Conservation (phyloP, 1,140 invertebrate species). For the Nylanderia fulva region DNA sequence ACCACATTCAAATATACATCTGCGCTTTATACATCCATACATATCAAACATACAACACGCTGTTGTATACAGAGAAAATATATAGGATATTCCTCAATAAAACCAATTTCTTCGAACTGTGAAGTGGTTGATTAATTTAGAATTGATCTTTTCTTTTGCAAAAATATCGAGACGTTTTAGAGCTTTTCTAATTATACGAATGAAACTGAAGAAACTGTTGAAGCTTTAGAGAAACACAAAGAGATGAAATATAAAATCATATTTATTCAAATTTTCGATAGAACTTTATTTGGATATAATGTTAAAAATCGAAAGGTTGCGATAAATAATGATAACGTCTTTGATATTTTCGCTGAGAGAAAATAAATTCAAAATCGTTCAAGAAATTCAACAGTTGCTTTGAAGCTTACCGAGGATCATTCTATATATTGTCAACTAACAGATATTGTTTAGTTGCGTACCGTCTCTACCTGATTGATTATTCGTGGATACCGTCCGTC, state of each 20-base stretch:
- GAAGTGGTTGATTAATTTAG: neutral
- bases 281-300: neutral
- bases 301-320: neutral
- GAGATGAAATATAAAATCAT: neutral
- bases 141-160: neutral
- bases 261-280: neutral
- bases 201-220: neutral
- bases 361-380: neutral
- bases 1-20: slow-evolving; percentile 7
- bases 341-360: neutral
- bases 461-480: slow-evolving; percentile 71
- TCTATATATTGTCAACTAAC: slow-evolving; percentile 54
- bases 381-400: neutral
- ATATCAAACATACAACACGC: neutral
- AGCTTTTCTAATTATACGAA: neutral
- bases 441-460: slow-evolving; percentile 65
- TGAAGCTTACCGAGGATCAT: neutral
- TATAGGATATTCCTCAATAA: neutral
- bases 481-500: slow-evolving; percentile 48
- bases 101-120: neutral
- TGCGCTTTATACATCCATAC: neutral
- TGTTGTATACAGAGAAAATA: neutral
- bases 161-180: neutral
- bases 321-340: neutral
- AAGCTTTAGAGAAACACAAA: neutral